Evolutionary conservation across 2,888 invertebrate species (phyloP), one percentile per base, ranked within the genome.

Genomic region (Pasiphila rectangulata): DNA sequence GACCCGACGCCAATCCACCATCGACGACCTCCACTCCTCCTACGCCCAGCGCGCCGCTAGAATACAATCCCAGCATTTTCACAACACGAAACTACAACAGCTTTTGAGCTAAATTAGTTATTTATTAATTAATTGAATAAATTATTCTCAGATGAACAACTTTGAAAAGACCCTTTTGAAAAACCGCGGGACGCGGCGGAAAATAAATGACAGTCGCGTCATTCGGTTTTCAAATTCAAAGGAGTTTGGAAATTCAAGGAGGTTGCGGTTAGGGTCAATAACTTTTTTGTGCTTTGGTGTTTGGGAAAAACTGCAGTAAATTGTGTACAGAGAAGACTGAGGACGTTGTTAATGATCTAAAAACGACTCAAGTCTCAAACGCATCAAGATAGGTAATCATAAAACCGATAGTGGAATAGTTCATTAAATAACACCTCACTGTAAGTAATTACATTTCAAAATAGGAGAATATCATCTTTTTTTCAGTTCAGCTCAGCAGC

Each of bases 31-130:
- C 87, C 64, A 87, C 81, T 51, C 87, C 83, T 77, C 82, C 74
- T 73, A 91, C 83, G 78, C 83, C 75, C 75, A 91, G 88, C 68
- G 91, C 90, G 64, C 91, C 91, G 71, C 91, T 87, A 76, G 87
- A 87, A 87, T 86, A 88, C 59, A 88, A 70, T 46, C 87, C 86
- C 86, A 87, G 79, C 82, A 82, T 80, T 65, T 84, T 82, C 67
- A 74, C 72, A 55, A 53, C 46, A 42, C 23, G 27, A 27, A 37
- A 54, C 47, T 39, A 30, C 47, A 43, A n/a, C n/a, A n/a, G n/a
- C 20, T 34, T 16, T 19, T 23, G 9, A n/a, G n/a, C n/a, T n/a
- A n/a, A n/a, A n/a, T n/a, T n/a, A n/a, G n/a, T n/a, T n/a, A n/a
- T n/a, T n/a, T n/a, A n/a, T n/a, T n/a, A n/a, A n/a, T n/a, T n/a